Conservation (phyloP, 2,113 vertebrate species). For the Tautogolabrus adspersus region DNA sequence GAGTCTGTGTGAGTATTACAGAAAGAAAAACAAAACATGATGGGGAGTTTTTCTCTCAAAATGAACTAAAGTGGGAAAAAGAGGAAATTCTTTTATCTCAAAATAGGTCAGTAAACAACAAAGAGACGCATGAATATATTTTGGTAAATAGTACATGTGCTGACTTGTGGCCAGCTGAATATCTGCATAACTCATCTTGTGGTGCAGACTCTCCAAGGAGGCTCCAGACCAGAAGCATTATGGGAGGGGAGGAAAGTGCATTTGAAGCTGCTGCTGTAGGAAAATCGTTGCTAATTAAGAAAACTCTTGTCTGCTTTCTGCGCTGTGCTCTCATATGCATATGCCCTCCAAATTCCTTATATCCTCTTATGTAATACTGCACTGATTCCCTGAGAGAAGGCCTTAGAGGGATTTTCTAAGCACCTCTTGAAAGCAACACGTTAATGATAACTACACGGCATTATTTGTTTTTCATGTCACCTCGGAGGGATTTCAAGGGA, state of each 20-base stretch:
- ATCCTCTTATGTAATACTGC: constrained; percentile 63
- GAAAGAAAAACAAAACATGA: constrained; percentile 46
- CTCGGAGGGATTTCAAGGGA: constrained; percentile 51
- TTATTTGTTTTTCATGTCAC: constrained; percentile 67
- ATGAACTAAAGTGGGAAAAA: constrained; percentile 1
- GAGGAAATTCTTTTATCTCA: constrained; percentile 40
- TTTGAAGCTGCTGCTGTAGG: constrained; percentile 33
- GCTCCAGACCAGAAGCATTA: constrained; percentile 37
- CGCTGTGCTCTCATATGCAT: constrained; percentile 34
- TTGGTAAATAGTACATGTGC: constrained; percentile 33
- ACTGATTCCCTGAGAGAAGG: constrained; percentile 50
- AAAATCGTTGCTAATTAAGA: constrained; percentile 62
- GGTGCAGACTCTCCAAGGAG: constrained; percentile 35
- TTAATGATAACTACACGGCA: constrained; percentile 58
- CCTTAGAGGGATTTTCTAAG: constrained; percentile 61
- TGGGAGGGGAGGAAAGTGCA: constrained; percentile 37
- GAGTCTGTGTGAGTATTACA: constrained; percentile 34
- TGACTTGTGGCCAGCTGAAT: constrained; percentile 51
- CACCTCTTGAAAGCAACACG: constrained; percentile 53
- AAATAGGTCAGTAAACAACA: constrained; percentile 56
- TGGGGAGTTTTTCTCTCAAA: constrained; percentile 28
- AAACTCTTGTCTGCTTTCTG: constrained; percentile 37
- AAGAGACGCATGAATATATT: constrained; percentile 43
- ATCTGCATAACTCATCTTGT: constrained; percentile 24
- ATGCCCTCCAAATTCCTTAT: constrained; percentile 47